These are phyloP conservation scores for Pristionchus maxplancki DNA, from an alignment of 2,888 invertebrate genomes.

Conservation along the genomic window DNA sequence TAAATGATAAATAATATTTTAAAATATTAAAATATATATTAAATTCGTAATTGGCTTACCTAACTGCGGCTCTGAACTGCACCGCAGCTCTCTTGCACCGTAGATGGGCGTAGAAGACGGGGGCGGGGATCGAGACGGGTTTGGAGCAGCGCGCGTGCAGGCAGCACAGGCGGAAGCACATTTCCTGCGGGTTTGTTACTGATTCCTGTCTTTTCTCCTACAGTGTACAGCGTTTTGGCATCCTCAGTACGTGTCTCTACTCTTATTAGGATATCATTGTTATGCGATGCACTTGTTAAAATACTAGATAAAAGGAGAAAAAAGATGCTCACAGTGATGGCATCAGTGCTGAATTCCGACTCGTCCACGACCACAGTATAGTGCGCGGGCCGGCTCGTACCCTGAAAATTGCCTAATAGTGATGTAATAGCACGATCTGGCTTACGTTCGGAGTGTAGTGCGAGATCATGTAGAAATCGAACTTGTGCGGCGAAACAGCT, in stretches of 20 bases:
- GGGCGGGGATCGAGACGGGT: slow-evolving; percentile 98
- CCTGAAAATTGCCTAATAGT: slow-evolving; percentile 78
- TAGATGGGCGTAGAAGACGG: slow-evolving; percentile 98
- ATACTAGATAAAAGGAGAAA: no score
- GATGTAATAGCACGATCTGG: neutral
- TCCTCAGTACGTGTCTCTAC: no score
- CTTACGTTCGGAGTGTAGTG: slow-evolving; percentile 72
- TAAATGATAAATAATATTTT: neutral
- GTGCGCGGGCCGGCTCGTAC: slow-evolving; percentile 97
- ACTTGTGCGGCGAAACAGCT: slow-evolving; percentile 78
- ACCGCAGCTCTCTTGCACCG: slow-evolving; percentile 95
- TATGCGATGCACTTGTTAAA: no score
- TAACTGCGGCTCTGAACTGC: slow-evolving; percentile 49
- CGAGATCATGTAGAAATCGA: slow-evolving; percentile 97
- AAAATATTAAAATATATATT: no score
- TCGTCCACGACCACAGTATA: slow-evolving; percentile 99
- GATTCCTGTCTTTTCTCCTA: no score
- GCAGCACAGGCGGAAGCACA: slow-evolving; percentile 62
- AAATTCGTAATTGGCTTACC: slow-evolving; percentile 42
- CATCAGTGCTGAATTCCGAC: slow-evolving; percentile 97
- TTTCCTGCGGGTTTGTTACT: slow-evolving; percentile 61
- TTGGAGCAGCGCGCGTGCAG: slow-evolving; percentile 83
- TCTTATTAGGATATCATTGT: no score
- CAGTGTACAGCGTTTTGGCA: no score
- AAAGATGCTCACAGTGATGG: slow-evolving; percentile 87